Evolutionary conservation across 2,888 invertebrate genomes (phyloP).

Genomic region (Amphipyra berbera): DNA sequence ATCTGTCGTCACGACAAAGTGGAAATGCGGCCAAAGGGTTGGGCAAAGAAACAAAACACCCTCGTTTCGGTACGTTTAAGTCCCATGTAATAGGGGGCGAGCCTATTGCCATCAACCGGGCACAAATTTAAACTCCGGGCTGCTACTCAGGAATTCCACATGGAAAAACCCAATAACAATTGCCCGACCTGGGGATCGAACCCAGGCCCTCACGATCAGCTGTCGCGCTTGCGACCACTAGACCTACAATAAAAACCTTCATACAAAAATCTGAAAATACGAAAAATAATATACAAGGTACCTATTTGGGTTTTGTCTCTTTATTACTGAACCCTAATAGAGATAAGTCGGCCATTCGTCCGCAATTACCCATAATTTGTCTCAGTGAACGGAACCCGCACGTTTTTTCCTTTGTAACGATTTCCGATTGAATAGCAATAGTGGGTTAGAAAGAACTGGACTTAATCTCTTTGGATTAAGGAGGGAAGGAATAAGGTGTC

Average conservation of each 20-base stretch:
- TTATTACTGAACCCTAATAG: constrained; percentile 14
- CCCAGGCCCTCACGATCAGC: no score
- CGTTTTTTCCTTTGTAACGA: constrained; percentile 27
- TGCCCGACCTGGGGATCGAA: no score
- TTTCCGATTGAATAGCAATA: constrained; percentile 39
- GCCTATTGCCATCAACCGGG: no score
- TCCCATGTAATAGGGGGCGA: no score
- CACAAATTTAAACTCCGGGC: no score
- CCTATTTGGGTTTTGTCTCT: constrained; percentile 7
- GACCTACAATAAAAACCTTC: not conserved
- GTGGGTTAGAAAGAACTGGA: constrained; percentile 10
- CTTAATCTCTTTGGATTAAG: constrained; percentile 35
- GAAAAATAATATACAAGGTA: constrained; percentile 3
- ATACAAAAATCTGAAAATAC: not conserved
- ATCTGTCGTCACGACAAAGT: no score
- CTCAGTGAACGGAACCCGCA: constrained; percentile 14
- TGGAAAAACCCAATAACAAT: no score
- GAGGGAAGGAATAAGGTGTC: constrained; percentile 3
- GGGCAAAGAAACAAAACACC: no score
- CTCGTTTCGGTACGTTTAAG: no score
- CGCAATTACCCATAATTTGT: constrained; percentile 35
- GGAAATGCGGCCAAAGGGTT: no score
- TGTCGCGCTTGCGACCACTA: no score
- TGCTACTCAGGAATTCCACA: no score
- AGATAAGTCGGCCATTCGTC: constrained; percentile 28